Conservation (phyloP, 2,113 vertebrate species). For the Peromyscus polionotus region DNA sequence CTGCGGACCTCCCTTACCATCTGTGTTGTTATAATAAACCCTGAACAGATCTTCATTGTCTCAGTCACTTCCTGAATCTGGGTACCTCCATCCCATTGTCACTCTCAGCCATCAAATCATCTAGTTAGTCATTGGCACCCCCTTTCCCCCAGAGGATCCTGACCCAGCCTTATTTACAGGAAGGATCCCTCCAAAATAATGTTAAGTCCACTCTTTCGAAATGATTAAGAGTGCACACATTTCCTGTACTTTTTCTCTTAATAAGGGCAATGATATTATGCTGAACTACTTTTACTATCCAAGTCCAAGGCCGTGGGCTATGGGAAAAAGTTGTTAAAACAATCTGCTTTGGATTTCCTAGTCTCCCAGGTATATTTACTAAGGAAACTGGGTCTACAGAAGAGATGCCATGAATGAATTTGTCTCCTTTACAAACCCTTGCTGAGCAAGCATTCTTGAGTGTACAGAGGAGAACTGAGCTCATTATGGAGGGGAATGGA, state of each 20-base stretch:
- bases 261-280: not conserved
- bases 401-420: not conserved
- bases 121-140: not conserved
- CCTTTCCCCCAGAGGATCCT: not conserved
- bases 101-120: not conserved
- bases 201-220: not conserved
- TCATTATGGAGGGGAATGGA: constrained; percentile 17
- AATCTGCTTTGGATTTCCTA: not conserved
- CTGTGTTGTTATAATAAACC: not conserved
- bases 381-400: not conserved
- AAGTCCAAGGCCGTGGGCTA: not conserved
- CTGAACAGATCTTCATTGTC: not conserved
- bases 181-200: not conserved
- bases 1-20: not conserved
- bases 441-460: constrained; percentile 14
- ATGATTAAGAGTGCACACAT: not conserved
- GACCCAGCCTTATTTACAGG: not conserved
- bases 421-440: not conserved
- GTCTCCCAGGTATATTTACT: constrained; percentile 12
- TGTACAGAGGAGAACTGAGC: not conserved
- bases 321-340: not conserved
- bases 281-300: not conserved
- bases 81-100: not conserved
- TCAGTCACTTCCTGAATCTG: not conserved
- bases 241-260: not conserved